Evolutionary conservation across 2,113 vertebrate genomes (phyloP).

Genomic region (Lates calcarifer): DNA sequence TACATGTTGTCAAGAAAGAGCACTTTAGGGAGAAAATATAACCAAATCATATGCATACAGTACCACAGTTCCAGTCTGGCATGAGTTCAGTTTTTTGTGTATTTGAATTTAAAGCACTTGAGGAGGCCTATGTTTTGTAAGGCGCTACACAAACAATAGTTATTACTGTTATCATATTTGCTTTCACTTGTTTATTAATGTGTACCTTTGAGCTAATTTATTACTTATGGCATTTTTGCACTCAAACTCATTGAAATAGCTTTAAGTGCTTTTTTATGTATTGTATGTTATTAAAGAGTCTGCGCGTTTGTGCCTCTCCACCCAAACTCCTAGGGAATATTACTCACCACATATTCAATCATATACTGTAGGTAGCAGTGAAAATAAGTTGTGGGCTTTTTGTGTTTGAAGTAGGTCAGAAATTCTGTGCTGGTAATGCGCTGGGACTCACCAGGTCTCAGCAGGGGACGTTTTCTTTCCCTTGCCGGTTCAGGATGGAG

Average conservation of each 20-base stretch:
- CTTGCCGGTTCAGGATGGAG: slow-evolving; percentile 51
- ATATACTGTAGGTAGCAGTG: slow-evolving; percentile 49
- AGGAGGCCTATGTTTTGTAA: background rate
- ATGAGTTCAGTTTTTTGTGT: background rate
- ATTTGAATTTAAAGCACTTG: background rate
- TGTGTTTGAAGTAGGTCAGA: slow-evolving; percentile 81
- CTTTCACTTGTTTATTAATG: background rate
- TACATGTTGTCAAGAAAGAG: background rate
- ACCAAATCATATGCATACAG: slow-evolving; percentile 1
- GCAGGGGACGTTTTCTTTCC: slow-evolving; percentile 63
- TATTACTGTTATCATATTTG: background rate
- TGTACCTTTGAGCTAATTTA: background rate
- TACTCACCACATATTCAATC: slow-evolving; percentile 59
- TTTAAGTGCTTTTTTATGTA: slow-evolving; percentile 9
- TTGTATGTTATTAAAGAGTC: slow-evolving; percentile 5
- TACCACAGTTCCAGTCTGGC: background rate
- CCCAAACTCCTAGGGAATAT: slow-evolving; percentile 40
- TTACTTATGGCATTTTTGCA: background rate
- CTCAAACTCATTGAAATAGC: background rate
- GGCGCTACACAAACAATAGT: background rate
- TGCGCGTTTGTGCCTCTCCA: background rate
- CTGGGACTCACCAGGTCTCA: slow-evolving; percentile 67
- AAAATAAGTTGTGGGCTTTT: slow-evolving; percentile 60
- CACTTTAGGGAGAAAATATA: background rate
- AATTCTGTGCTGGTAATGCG: slow-evolving; percentile 67